phyloP scores from a whole-genome alignment of 2,888 invertebrate species.

The Drosophila mulleri region DNA sequence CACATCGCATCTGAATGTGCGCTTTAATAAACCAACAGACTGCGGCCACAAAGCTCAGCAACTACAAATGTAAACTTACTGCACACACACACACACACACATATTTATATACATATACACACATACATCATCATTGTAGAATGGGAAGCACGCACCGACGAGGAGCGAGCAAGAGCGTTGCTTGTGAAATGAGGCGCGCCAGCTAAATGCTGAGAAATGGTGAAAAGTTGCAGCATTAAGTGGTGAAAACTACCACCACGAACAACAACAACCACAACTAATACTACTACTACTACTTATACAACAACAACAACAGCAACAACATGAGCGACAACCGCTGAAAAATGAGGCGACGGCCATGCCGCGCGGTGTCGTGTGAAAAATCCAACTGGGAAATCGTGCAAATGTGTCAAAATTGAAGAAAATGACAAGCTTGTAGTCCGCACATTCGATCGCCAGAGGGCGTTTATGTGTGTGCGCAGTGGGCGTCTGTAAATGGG shows the following conservation, averaged over 20 bases:
- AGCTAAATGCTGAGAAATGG: constrained; percentile 67
- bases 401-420: constrained; percentile 76
- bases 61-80: constrained; percentile 30
- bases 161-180: constrained; percentile 13
- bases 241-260: constrained; percentile 59
- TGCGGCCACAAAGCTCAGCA: constrained; percentile 57
- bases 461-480: constrained; percentile 18
- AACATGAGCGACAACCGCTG: constrained; percentile 38
- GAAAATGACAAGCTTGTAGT: constrained; percentile 40
- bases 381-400: constrained; percentile 64
- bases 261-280: constrained; percentile 15
- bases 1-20: constrained; percentile 59
- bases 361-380: constrained; percentile 60
- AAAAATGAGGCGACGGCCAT: constrained; percentile 61
- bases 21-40: constrained; percentile 62
- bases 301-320: constrained; percentile 32
- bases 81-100: constrained; percentile 14
- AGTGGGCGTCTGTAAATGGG: constrained; percentile 28
- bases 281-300: constrained; percentile 14
- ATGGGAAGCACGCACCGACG: constrained; percentile 65
- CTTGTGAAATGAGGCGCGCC: constrained; percentile 63
- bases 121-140: constrained; percentile 38
- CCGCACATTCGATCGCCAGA: constrained; percentile 26
- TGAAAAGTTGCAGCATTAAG: constrained; percentile 70
- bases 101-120: constrained; percentile 10